phyloP scores from a whole-genome alignment of 2,113 vertebrate genomes.

The Labeo rohita region DNA sequence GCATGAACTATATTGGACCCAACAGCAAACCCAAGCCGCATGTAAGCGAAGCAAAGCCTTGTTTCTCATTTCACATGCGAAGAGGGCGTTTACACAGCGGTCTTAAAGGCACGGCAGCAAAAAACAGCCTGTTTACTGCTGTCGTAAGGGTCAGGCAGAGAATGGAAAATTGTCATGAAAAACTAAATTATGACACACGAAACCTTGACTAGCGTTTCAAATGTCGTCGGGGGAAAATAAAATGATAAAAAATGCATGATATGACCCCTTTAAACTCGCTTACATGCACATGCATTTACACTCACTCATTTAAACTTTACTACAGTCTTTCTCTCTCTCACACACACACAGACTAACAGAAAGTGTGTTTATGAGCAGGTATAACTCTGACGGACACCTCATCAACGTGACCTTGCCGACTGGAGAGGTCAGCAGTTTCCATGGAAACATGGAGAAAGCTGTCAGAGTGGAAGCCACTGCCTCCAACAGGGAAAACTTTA shows the following conservation, averaged over 20 bases:
- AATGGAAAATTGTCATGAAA: not conserved
- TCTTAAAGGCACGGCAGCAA: conserved; percentile 19
- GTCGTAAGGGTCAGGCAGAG: conserved; percentile 5
- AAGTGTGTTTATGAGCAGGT: conserved; percentile 71
- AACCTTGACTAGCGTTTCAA: not conserved
- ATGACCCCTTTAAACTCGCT: conserved; percentile 13
- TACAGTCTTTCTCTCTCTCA: not conserved
- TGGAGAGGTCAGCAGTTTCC: conserved; percentile 87
- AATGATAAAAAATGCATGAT: not conserved
- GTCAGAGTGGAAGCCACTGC: conserved; percentile 82
- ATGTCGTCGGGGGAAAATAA: not conserved
- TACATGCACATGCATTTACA: not conserved
- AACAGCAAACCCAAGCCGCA: not conserved
- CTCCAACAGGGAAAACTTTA: conserved; percentile 85
- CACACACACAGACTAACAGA: conserved; percentile 9
- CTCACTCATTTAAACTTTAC: not conserved
- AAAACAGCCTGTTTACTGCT: conserved; percentile 30
- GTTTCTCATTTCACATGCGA: conserved; percentile 24
- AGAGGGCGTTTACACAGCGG: not conserved
- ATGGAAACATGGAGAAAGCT: conserved; percentile 83
- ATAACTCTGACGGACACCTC: conserved; percentile 84
- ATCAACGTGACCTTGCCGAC: conserved; percentile 88
- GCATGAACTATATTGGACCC: conserved; percentile 25
- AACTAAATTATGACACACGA: not conserved
- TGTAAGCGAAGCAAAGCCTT: conserved; percentile 19